phyloP scores from a whole-genome alignment of 2,113 vertebrate genomes.

The Coturnix japonica region DNA sequence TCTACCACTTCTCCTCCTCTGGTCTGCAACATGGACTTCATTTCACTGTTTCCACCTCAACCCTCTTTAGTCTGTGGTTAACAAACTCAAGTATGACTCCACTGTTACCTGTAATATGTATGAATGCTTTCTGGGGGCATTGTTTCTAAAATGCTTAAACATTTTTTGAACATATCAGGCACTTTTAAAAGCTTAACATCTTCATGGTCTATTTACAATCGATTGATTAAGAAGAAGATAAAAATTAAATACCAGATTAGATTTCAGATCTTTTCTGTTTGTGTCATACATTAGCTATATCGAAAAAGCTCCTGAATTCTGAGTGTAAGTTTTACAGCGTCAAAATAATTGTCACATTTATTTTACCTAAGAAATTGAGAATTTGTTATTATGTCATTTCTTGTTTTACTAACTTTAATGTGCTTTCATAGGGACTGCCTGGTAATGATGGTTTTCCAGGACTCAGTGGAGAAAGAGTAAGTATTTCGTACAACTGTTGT shows the following conservation, averaged over 20 bases:
- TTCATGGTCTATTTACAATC: not conserved
- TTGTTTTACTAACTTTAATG: not conserved
- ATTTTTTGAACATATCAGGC: not conserved
- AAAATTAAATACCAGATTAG: not conserved
- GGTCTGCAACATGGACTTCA: not conserved
- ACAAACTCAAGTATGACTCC: not conserved
- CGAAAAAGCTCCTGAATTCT: not conserved
- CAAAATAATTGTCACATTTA: not conserved
- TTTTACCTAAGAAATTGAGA: not conserved
- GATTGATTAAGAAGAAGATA: not conserved
- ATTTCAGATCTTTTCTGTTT: not conserved
- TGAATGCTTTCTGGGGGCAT: not conserved
- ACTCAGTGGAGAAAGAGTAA: conserved; percentile 76
- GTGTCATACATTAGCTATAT: not conserved
- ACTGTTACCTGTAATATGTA: not conserved
- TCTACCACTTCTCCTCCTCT: not conserved
- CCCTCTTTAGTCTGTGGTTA: not conserved
- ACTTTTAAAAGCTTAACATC: not conserved
- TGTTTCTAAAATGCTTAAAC: not conserved
- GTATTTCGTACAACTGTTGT: conserved; percentile 16
- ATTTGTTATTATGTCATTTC: not conserved
- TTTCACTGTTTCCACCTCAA: not conserved
- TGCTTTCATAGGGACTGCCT: conserved; percentile 79
- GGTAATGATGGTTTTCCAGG: conserved; percentile 83
- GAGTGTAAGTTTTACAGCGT: not conserved